Evolutionary conservation across 1,140 invertebrate species (phyloP).

Genomic region (Harlomillsia oculata): DNA sequence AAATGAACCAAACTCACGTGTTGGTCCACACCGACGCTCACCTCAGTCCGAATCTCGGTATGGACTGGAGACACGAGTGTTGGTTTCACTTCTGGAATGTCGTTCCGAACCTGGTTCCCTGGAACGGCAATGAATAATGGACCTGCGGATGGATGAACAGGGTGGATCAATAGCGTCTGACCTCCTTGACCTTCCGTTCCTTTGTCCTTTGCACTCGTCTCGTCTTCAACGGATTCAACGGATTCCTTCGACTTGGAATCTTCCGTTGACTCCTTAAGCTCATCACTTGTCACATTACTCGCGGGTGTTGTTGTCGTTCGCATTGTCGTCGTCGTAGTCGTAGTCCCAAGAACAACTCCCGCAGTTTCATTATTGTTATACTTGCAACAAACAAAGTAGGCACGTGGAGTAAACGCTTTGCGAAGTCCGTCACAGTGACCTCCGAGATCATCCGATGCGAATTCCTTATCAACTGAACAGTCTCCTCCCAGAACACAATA

Average conservation of each 20-base stretch:
- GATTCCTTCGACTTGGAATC: slow-evolving; percentile 10
- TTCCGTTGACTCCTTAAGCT: slow-evolving; percentile 9
- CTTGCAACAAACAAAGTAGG: slow-evolving; percentile 42
- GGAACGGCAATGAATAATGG: too few relatives aligned
- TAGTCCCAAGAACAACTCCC: slow-evolving; percentile 6
- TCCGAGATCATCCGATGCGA: slow-evolving; percentile 38
- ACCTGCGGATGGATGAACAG: too few relatives aligned
- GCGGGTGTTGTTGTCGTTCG: not conserved
- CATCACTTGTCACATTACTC: slow-evolving; percentile 5
- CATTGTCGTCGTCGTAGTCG: slow-evolving; percentile 14
- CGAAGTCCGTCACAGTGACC: slow-evolving; percentile 43
- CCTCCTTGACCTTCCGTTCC: too few relatives aligned
- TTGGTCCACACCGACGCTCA: too few relatives aligned
- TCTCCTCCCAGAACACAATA: slow-evolving; percentile 43
- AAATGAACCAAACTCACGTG: too few relatives aligned
- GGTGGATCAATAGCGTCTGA: too few relatives aligned
- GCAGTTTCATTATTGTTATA: slow-evolving; percentile 13
- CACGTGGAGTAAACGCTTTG: slow-evolving; percentile 42
- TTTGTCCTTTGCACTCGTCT: not conserved
- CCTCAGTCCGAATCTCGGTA: too few relatives aligned
- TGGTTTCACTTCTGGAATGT: too few relatives aligned
- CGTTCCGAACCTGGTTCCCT: too few relatives aligned
- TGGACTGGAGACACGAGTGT: too few relatives aligned
- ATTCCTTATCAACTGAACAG: slow-evolving; percentile 40
- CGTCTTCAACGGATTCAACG: not conserved